phyloP scores from a whole-genome alignment of 2,888 invertebrate species.

The Cheiracanthium punctorium region DNA sequence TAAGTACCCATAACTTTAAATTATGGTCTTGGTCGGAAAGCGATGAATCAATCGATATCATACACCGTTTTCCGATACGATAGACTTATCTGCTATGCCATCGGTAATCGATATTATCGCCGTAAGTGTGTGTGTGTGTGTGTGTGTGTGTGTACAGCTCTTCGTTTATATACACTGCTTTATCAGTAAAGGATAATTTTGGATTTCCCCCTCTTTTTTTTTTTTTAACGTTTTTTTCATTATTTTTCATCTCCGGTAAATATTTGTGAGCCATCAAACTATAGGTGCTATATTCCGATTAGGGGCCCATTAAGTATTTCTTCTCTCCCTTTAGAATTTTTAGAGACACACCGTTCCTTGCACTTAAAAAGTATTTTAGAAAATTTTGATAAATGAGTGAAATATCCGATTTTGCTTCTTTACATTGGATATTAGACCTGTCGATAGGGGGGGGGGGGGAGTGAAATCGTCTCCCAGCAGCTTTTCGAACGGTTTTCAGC shows the following conservation, averaged over 20 bases:
- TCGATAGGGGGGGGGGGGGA: constrained; percentile 35
- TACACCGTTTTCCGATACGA: constrained; percentile 68
- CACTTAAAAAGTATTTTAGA: constrained; percentile 57
- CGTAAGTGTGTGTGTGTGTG: too few relatives aligned
- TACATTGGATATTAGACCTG: constrained; percentile 20
- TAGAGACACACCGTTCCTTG: constrained; percentile 28
- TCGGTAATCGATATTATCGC: constrained; percentile 63
- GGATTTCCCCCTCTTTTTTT: constrained; percentile 2
- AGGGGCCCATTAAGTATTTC: constrained; percentile 62
- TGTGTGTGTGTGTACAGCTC: too few relatives aligned
- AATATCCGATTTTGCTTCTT: constrained; percentile 56
- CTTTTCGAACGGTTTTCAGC: constrained; percentile 9
- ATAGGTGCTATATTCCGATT: constrained; percentile 52
- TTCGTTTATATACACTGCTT: constrained; percentile 53
- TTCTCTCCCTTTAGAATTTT: constrained; percentile 45
- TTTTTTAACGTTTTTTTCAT: background rate
- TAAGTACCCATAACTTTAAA: constrained; percentile 66
- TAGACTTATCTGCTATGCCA: constrained; percentile 62
- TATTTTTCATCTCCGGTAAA: constrained; percentile 31
- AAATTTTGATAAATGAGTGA: constrained; percentile 63
- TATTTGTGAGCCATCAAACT: constrained; percentile 42
- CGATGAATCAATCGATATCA: constrained; percentile 64
- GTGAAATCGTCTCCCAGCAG: background rate
- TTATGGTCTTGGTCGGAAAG: constrained; percentile 52
- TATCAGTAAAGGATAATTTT: constrained; percentile 37